These are phyloP conservation scores for Bambusicola thoracicus DNA, from an alignment of 2,113 vertebrate species.

Conservation along the genomic window DNA sequence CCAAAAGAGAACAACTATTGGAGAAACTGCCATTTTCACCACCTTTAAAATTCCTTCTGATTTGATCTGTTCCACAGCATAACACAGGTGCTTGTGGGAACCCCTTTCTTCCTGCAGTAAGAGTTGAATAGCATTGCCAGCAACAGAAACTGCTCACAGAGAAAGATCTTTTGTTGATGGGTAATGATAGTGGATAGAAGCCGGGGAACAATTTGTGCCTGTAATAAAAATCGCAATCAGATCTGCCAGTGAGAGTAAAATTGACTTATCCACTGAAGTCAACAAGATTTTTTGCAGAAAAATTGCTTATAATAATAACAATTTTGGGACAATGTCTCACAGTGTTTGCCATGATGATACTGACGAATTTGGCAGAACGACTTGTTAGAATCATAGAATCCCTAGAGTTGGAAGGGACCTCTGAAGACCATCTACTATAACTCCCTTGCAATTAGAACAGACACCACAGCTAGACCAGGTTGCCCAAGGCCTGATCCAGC, in stretches of 20 bases:
- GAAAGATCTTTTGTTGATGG: background rate
- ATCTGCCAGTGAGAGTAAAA: slow-evolving; percentile 3
- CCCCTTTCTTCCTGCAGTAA: background rate
- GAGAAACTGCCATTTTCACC: background rate
- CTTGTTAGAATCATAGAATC: background rate
- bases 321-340: background rate
- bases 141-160: background rate
- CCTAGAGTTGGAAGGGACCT: too few species aligned
- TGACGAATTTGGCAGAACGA: background rate
- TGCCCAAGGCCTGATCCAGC: too few species aligned
- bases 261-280: background rate
- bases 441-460: too few species aligned
- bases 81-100: background rate
- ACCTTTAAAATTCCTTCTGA: background rate
- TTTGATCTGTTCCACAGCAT: background rate
- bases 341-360: background rate
- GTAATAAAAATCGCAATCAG: background rate
- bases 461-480: too few species aligned
- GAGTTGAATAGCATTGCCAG: background rate
- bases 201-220: background rate
- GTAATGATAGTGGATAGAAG: background rate
- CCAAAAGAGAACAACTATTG: background rate
- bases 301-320: background rate
- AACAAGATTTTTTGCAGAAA: background rate
- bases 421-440: too few species aligned